These are phyloP conservation scores for Branchinecta lynchi DNA, from an alignment of 1,140 invertebrate species.

Conservation along the genomic window DNA sequence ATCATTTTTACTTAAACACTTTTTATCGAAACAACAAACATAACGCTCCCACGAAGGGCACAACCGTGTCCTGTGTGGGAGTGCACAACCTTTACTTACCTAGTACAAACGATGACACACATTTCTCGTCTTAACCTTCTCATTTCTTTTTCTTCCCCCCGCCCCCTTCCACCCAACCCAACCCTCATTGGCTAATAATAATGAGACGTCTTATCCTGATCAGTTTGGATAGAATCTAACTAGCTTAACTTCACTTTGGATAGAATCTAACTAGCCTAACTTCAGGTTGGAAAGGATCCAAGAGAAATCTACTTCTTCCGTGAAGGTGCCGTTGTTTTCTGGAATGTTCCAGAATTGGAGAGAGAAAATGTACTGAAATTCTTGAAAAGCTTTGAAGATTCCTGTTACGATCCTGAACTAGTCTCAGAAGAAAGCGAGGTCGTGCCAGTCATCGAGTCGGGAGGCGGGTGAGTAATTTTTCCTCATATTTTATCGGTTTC, in stretches of 20 bases:
- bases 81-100: no score
- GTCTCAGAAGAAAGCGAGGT: conserved; percentile 62
- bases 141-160: no score
- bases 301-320: conserved; percentile 70
- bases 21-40: no score
- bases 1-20: no score
- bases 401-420: conserved; percentile 29
- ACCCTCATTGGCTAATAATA: no score
- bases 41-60: no score
- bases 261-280: background rate
- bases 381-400: conserved; percentile 26
- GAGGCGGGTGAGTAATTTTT: background rate
- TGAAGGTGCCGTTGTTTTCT: conserved; percentile 76
- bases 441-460: background rate
- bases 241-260: conserved; percentile 29
- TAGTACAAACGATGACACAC: no score
- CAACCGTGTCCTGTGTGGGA: no score
- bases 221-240: background rate
- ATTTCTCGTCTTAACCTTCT: no score
- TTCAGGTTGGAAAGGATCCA: conserved; percentile 40
- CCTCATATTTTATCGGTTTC: no score
- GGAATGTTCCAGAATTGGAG: conserved; percentile 78
- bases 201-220: no score
- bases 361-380: conserved; percentile 50
- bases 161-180: no score